phyloP scores from a whole-genome alignment of 1,140 invertebrate species.

The Palaemon carinicauda region DNA sequence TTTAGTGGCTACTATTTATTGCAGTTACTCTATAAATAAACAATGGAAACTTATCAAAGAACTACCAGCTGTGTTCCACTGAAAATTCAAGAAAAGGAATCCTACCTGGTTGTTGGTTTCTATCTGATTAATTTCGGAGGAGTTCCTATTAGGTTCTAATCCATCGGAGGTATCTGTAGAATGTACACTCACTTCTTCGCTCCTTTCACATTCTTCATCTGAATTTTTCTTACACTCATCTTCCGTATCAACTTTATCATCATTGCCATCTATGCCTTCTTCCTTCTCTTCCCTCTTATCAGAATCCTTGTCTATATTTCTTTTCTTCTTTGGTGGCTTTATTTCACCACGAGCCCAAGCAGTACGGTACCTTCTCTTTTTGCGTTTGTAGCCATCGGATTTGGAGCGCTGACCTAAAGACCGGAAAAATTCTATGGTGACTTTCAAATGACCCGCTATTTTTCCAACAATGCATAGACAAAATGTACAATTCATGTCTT shows the following conservation, averaged over 20 bases:
- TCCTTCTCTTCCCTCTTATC: conserved; percentile 24
- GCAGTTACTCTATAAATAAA: too few species aligned
- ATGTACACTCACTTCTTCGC: conserved; percentile 23
- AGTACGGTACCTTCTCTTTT: conserved; percentile 22
- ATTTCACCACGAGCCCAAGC: conserved; percentile 49
- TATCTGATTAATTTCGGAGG: background rate
- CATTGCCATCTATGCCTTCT: background rate
- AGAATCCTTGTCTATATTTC: conserved; percentile 34
- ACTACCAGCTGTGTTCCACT: too few species aligned
- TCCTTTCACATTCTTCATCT: conserved; percentile 8
- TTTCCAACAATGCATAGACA: too few species aligned
- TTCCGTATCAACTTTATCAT: background rate
- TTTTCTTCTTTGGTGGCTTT: conserved; percentile 23
- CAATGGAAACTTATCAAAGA: too few species aligned
- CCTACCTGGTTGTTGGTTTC: too few species aligned
- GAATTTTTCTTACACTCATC: background rate
- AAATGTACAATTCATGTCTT: too few species aligned
- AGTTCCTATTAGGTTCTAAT: background rate
- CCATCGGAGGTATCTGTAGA: conserved; percentile 33
- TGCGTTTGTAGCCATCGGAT: conserved; percentile 14
- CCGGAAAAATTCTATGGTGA: background rate
- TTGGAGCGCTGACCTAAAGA: background rate
- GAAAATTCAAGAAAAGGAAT: too few species aligned
- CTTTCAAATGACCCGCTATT: too few species aligned
- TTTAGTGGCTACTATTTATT: too few species aligned